Evolutionary conservation across 2,113 vertebrate genomes (phyloP), one percentile per base, ranked within the genome.

Genomic region (Mungos mungo): DNA sequence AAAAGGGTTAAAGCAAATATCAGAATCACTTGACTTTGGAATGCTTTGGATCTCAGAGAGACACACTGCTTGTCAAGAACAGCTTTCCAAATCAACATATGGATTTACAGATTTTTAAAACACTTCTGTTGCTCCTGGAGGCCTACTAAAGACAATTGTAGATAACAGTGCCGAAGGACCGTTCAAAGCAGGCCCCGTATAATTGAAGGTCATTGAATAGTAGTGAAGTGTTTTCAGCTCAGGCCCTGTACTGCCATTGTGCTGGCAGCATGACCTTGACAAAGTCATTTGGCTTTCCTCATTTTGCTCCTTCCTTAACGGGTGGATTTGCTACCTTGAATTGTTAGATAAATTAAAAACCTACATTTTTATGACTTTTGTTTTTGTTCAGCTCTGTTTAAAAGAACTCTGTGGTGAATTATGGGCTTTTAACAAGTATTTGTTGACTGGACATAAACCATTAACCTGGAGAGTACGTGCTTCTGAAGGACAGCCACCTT

Each of bases 301-400:
- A 19, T 90, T 94, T 94, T 92, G 41, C 31, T 88, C 4, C 50
- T 86, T 88, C 25, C 31, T 90, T 65, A 86, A 69, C 11, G 52
- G 69, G 35, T 90, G 3, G 3, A 65, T 95, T 86, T 89, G 47
- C 72, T 95, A 41, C 60, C 35, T 90, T 90, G 31, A 60, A 81
- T 90, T 96, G 25, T 93, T 66, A 84, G 25, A 8, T 71, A 84
- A 66, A 95, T 81, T 71, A 45, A 95, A 96, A 85, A 77, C 29
- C 45, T 90, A 21, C 8, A 47, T 96, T 94, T 96, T 95, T n/a
- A 84, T 93, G 50, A 72, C 69, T 90, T 94, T 69, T 57, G 80
- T 38, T 94, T 97, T 94, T 33, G 13, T 93, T 91, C 65, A 88
- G 16, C 84, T 83, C 29, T 93, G 8, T 88, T 94, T 79, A 52